Evolutionary conservation across 2,113 vertebrate genomes (phyloP), one percentile per base, ranked within the genome.

Genomic region (Tor tambroides): DNA sequence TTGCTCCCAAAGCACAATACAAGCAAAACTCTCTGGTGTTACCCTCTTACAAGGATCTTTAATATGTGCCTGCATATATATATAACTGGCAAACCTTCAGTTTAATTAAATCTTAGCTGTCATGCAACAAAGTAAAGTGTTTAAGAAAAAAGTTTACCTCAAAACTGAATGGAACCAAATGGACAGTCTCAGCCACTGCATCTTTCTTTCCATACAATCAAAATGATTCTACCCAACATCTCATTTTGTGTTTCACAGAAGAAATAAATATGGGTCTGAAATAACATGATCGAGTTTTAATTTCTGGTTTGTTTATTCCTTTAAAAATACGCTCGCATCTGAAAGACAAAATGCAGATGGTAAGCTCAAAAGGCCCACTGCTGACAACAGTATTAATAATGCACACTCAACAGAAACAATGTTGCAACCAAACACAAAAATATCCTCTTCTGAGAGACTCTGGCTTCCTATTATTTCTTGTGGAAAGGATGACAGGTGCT

Each of bases 321-420:
- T 32, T 67, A 69, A 69, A 32, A 19, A 69, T 1, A 43, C 5
- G 21, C 59, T 43, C 11, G 6, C 79, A 61, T 63, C 59, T 21
- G 6, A 43, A 41, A 41, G 79, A 28, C 6, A 82, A 82, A 67
- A 28, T 21, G 41, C 61, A 46, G 26, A 49, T 12, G 26, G 56
- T 46, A 65, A 83, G 80, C 63, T 30, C 19, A 83, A 83, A 83
- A 83, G 41, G 5, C 59, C 35, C 38, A 82, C 8, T 83, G 43
- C 63, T 83, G 63, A 83, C 26, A 30, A 69, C 80, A 83, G 23
- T 26, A 61, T 51, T 28, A 83, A 14, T 23, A 15, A 3, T 51
- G 26, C 61, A 69, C 8, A 83, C 28, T 30, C 41, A 83, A 83
- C 80, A 23, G 41, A 26, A 82, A 80, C 32, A 14, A 61, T 59